Evolutionary conservation across 2,113 vertebrate genomes (phyloP).

Genomic region (Oncorhynchus mykiss): DNA sequence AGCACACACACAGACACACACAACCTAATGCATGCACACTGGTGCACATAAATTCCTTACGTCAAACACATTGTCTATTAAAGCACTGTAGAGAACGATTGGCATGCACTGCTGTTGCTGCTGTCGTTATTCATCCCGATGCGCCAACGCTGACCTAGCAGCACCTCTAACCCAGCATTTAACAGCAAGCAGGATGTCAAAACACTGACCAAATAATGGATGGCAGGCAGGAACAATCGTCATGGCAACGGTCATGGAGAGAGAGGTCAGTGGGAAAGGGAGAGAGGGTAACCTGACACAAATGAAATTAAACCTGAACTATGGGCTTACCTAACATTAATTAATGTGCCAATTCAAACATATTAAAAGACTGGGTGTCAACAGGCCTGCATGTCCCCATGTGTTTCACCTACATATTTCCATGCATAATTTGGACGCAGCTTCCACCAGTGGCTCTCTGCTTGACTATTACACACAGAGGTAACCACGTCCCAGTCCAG

Average conservation of each 20-base stretch:
- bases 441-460: neutral
- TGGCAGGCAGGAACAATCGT: slow-evolving; percentile 37
- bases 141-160: slow-evolving; percentile 11
- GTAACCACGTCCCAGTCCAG: slow-evolving; percentile 2
- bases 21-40: neutral
- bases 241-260: slow-evolving; percentile 31
- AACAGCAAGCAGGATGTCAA: slow-evolving; percentile 37
- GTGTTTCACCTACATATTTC: slow-evolving; percentile 24
- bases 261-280: slow-evolving; percentile 22
- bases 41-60: neutral
- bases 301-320: slow-evolving; percentile 52
- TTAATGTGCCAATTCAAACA: slow-evolving; percentile 54
- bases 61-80: slow-evolving; percentile 7
- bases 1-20: slow-evolving; percentile 19
- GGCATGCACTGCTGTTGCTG: slow-evolving; percentile 1
- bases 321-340: slow-evolving; percentile 28
- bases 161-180: slow-evolving; percentile 36
- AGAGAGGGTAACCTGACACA: slow-evolving; percentile 26
- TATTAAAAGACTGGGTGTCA: slow-evolving; percentile 46
- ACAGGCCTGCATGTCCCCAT: slow-evolving; percentile 21
- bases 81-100: neutral
- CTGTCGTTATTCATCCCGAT: slow-evolving; percentile 21
- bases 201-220: slow-evolving; percentile 37
- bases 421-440: slow-evolving; percentile 8
- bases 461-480: neutral